Conservation (phyloP, 2,888 invertebrate genomes). For the Drosophila austrosaltans region DNA sequence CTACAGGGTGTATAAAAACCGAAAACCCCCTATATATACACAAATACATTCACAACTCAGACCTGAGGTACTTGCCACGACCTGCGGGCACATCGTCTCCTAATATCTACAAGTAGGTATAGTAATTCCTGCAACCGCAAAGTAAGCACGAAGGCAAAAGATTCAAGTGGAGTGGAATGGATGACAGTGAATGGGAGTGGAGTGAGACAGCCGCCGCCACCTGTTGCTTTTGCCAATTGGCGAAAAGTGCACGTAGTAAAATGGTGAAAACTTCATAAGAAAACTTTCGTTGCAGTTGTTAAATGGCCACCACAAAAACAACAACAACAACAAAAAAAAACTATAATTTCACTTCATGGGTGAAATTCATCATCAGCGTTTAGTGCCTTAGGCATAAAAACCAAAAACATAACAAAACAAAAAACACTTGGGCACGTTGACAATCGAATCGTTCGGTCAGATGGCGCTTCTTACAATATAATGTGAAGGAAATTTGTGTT, state of each 20-base stretch:
- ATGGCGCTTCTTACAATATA: slow-evolving; percentile 4
- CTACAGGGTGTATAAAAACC: neutral
- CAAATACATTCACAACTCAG: slow-evolving; percentile 1
- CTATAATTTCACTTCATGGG: slow-evolving; percentile 65
- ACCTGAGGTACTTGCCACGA: slow-evolving; percentile 32
- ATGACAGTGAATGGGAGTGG: neutral
- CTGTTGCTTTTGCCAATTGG: slow-evolving; percentile 57
- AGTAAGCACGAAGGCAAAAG: neutral
- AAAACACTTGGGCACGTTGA: slow-evolving; percentile 26
- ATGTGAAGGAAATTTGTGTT: neutral
- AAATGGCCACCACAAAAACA: slow-evolving; percentile 23
- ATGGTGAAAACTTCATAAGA: slow-evolving; percentile 32
- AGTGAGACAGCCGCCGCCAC: slow-evolving; percentile 51
- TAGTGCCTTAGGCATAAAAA: slow-evolving; percentile 25
- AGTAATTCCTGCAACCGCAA: slow-evolving; percentile 10
- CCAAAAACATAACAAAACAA: neutral
- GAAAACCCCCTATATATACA: neutral
- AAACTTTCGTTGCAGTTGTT: slow-evolving; percentile 53
- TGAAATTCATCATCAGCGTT: slow-evolving; percentile 63
- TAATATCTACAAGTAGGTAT: slow-evolving; percentile 11
- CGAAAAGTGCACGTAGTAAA: slow-evolving; percentile 59
- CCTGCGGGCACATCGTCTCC: slow-evolving; percentile 8
- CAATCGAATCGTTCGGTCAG: neutral
- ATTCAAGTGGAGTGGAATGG: neutral
- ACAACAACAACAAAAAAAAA: slow-evolving; percentile 33